phyloP scores from a whole-genome alignment of 1,140 invertebrate species.

The Ylistrum balloti region DNA sequence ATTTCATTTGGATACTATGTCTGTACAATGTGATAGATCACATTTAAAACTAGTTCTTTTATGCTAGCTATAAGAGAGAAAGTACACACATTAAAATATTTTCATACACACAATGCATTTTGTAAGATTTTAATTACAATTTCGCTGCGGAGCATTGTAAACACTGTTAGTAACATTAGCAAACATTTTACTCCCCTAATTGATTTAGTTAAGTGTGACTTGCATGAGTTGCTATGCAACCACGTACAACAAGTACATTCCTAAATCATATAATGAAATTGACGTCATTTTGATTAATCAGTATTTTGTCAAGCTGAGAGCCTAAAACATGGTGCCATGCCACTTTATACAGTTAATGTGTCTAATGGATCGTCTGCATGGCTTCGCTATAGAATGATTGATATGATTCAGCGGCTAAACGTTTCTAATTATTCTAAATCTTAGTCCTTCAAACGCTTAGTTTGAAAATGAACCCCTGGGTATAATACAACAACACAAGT shows the following conservation, averaged over 20 bases:
- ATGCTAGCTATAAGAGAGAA: neutral
- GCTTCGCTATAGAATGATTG: neutral
- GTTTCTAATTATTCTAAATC: neutral
- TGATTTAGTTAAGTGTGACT: neutral
- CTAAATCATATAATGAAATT: slow-evolving; percentile 1
- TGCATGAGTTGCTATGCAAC: neutral
- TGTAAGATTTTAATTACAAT: neutral
- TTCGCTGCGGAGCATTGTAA: neutral
- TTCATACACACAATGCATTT: neutral
- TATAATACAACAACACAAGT: neutral
- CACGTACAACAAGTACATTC: neutral
- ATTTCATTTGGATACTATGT: neutral
- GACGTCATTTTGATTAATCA: slow-evolving; percentile 15
- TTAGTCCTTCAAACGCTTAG: neutral
- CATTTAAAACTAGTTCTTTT: neutral
- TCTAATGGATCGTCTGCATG: neutral
- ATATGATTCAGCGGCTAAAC: neutral
- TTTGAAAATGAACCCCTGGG: neutral
- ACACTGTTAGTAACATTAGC: neutral
- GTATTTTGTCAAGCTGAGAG: neutral
- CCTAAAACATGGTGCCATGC: neutral
- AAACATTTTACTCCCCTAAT: neutral
- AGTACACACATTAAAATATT: neutral
- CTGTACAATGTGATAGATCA: neutral
- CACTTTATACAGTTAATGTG: neutral